Evolutionary conservation across 1,140 invertebrate genomes (phyloP), one percentile per base, ranked within the genome.

Genomic region (Cyclina sinensis): DNA sequence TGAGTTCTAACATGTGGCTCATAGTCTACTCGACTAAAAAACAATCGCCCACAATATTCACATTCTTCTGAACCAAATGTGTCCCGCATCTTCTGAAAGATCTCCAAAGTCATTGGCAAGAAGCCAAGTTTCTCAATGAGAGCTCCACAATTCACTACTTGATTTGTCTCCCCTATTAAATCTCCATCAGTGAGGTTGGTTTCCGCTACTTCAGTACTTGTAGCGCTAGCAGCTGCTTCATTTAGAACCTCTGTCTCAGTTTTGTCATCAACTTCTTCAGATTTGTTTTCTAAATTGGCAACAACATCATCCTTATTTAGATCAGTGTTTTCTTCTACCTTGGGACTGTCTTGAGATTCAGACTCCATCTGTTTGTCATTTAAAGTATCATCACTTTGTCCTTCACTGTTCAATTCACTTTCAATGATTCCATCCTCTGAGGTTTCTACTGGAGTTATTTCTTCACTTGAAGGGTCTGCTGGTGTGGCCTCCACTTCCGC

Each of bases 51-150:
- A 92, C 95, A 95, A 83, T 90, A 95, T 90, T 95, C 93, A 91
- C 95, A 95, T 85, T 95, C 95, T 89, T 95, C 94, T 21, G 91
- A 92, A 24, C 95, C 95, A 92, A 95, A 95, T 27, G 94, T 95
- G 46, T 95, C 92, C 35, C 94, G 86, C 91, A 95, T 94, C 85
- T 95, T 94, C 43, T 94, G 92, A 70, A 94, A 95, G 16, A 95
- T 93, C 59, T 94, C 89, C 89, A 93, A 89, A n/a, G 89, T 92
- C 93, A 95, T 93, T 3, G 85, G 86, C 30, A 92, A 88, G 84
- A 94, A 95, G 12, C 93, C 93, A 46, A 95, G 88, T 62, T 90
- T 91, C n/a, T 92, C 86, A 54, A 95, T 91, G 16, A 94, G 84
- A 16, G 79, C 57, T n/a, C 51, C 59, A 32, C 59, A 85, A 30